A percentile compares a stretch with the other conserved stretches of the same genome.
Evolutionary conservation across 2,888 invertebrate species (phyloP).

Genomic region (Phalera bucephala): DNA sequence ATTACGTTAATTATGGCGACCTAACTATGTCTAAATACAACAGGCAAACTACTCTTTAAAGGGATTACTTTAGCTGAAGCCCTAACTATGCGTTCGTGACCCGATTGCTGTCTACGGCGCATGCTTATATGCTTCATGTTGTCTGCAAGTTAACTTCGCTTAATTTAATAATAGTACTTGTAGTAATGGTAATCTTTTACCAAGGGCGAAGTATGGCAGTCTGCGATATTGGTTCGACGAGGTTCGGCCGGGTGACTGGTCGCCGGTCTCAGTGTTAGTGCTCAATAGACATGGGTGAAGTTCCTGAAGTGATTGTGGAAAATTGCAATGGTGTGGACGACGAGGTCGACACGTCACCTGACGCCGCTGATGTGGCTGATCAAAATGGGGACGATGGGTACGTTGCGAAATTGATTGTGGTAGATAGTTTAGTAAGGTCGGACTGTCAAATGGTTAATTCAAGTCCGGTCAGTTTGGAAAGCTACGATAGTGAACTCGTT

Average conservation of each 20-base stretch:
- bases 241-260: slow-evolving; percentile 55
- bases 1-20: slow-evolving; percentile 27
- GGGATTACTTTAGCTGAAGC: slow-evolving; percentile 75
- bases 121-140: slow-evolving; percentile 67
- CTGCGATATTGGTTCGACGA: slow-evolving; percentile 53
- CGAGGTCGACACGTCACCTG: slow-evolving; percentile 37
- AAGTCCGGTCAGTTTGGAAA: slow-evolving; percentile 8
- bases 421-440: slow-evolving; percentile 16
- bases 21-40: slow-evolving; percentile 24
- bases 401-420: slow-evolving; percentile 17
- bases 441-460: slow-evolving; percentile 3
- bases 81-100: slow-evolving; percentile 77
- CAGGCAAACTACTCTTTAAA: slow-evolving; percentile 65
- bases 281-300: slow-evolving; percentile 60
- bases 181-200: slow-evolving; percentile 76
- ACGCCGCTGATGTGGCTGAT: slow-evolving; percentile 39
- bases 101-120: slow-evolving; percentile 70
- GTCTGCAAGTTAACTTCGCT: slow-evolving; percentile 72
- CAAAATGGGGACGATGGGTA: slow-evolving; percentile 69
- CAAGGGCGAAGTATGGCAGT: slow-evolving; percentile 76
- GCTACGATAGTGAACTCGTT: slow-evolving; percentile 8
- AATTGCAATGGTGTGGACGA: slow-evolving; percentile 69
- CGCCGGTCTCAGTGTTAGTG: slow-evolving; percentile 34
- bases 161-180: slow-evolving; percentile 80
- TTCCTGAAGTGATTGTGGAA: slow-evolving; percentile 66